These are phyloP conservation scores for Neotragus moschatus DNA, from an alignment of 2,113 vertebrate species.

Conservation along the genomic window DNA sequence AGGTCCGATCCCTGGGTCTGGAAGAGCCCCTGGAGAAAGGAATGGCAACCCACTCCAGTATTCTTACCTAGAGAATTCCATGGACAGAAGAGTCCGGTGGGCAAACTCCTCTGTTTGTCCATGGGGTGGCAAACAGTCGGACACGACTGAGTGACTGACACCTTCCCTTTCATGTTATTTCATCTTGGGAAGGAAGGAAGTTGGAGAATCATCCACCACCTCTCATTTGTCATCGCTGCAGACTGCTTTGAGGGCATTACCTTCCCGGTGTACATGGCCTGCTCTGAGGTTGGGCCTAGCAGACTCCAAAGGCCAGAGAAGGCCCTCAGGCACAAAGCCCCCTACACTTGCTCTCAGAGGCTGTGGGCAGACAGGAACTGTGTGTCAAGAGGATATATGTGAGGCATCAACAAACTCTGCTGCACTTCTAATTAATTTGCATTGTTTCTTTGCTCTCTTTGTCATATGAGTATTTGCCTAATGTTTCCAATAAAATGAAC, in stretches of 20 bases:
- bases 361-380: neutral
- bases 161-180: neutral
- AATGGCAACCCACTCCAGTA: neutral
- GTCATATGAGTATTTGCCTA: neutral
- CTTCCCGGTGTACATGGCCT: neutral
- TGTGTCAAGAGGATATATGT: neutral
- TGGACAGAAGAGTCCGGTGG: neutral
- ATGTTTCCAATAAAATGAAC: neutral
- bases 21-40: neutral
- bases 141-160: neutral
- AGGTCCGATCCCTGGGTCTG: neutral
- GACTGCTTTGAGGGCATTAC: neutral
- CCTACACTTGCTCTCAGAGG: neutral
- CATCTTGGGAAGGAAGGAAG: neutral
- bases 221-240: neutral
- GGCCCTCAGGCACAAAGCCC: neutral
- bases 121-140: neutral
- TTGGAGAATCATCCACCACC: neutral
- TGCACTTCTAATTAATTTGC: neutral
- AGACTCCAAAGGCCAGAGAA: neutral
- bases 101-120: neutral
- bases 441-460: neutral
- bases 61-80: neutral
- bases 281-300: neutral
- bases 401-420: neutral